Evolutionary conservation across 2,888 invertebrate species (phyloP).

Genomic region (Drymonia ruficornis): DNA sequence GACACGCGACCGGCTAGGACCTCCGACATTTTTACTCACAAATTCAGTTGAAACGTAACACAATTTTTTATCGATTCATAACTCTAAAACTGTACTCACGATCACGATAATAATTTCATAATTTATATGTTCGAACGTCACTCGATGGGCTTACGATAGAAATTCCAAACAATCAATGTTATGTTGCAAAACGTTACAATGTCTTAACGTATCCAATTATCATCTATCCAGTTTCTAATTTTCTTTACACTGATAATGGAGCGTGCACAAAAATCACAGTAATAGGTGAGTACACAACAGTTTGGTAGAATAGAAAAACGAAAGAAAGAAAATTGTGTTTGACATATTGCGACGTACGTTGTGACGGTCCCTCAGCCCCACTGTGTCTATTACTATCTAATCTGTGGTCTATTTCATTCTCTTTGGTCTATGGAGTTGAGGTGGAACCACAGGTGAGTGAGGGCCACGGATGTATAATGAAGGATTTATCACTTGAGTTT

Average conservation of each 20-base stretch:
- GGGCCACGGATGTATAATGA: too few relatives aligned
- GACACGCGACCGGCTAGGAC: slow-evolving; percentile 72
- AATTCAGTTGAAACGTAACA: slow-evolving; percentile 39
- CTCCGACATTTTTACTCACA: slow-evolving; percentile 66
- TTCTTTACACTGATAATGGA: slow-evolving; percentile 29
- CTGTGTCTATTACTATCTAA: too few relatives aligned
- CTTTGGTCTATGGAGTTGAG: too few relatives aligned
- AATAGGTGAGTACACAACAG: slow-evolving; percentile 46
- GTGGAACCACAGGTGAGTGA: too few relatives aligned
- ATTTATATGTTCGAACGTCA: slow-evolving; percentile 45
- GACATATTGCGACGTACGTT: slow-evolving; percentile 26
- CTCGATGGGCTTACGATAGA: slow-evolving; percentile 26
- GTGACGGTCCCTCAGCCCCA: too few relatives aligned
- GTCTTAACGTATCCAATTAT: slow-evolving; percentile 26
- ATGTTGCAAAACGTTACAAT: slow-evolving; percentile 8
- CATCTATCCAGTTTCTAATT: slow-evolving; percentile 25
- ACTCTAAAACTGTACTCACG: slow-evolving; percentile 62
- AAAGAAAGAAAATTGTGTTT: slow-evolving; percentile 30
- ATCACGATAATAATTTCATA: too few relatives aligned
- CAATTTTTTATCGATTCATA: slow-evolving; percentile 50
- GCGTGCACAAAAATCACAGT: slow-evolving; percentile 52
- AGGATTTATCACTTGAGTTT: too few relatives aligned
- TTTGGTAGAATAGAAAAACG: slow-evolving; percentile 23
- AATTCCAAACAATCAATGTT: slow-evolving; percentile 15
- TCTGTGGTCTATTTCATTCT: too few relatives aligned